These are phyloP conservation scores for Myodes glareolus DNA, from an alignment of 2,113 vertebrate species.

Conservation along the genomic window DNA sequence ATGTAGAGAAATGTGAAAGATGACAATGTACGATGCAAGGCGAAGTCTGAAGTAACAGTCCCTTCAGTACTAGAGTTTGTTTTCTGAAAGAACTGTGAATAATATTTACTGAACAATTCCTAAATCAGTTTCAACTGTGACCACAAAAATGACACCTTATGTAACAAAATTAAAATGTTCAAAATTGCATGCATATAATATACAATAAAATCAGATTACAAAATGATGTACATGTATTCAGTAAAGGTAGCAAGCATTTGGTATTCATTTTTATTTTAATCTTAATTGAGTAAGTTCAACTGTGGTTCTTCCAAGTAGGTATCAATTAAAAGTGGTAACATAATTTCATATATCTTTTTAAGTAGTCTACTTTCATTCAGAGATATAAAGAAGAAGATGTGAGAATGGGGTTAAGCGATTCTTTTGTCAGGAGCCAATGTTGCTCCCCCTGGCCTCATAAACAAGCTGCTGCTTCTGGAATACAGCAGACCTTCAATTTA, in stretches of 20 bases:
- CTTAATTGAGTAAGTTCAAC: constrained; percentile 55
- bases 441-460: constrained; percentile 85
- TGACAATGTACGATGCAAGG: constrained; percentile 50
- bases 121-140: constrained; percentile 33
- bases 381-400: constrained; percentile 73
- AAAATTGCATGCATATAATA: not conserved
- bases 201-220: constrained; percentile 42
- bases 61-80: not conserved
- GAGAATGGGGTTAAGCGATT: constrained; percentile 75
- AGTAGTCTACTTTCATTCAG: constrained; percentile 72
- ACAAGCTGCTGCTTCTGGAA: constrained; percentile 85
- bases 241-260: constrained; percentile 29
- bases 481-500: constrained; percentile 87
- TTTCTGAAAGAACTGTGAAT: constrained; percentile 46
- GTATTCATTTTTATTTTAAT: constrained; percentile 68
- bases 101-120: constrained; percentile 76
- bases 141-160: constrained; percentile 44
- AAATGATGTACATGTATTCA: constrained; percentile 23
- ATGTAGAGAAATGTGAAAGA: constrained; percentile 20
- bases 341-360: constrained; percentile 78
- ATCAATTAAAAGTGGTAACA: constrained; percentile 68
- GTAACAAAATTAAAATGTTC: constrained; percentile 41
- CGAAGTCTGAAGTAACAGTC: constrained; percentile 54
- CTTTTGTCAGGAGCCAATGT: constrained; percentile 85
- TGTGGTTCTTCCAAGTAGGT: constrained; percentile 35